Conservation (phyloP, 2,113 vertebrate genomes). For the Passer montanus region DNA sequence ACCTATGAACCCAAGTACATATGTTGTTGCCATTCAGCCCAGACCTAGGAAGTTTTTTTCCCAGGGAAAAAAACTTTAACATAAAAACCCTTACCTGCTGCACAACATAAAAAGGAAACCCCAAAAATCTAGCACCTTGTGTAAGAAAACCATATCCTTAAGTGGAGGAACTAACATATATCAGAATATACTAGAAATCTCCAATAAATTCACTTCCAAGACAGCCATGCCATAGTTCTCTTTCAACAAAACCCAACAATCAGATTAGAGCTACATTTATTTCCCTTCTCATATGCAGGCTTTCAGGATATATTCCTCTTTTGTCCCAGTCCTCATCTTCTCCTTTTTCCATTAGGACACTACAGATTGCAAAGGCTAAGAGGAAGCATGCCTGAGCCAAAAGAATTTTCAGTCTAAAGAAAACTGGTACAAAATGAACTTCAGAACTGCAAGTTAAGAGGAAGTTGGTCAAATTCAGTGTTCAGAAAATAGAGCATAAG, state of each 20-base stretch:
- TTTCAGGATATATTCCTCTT: background rate
- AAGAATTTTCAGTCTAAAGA: slow-evolving; percentile 6
- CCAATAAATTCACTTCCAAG: background rate
- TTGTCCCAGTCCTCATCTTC: background rate
- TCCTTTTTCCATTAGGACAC: background rate
- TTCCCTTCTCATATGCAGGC: background rate
- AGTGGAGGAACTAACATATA: background rate
- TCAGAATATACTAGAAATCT: background rate
- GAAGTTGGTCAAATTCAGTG: slow-evolving; percentile 27
- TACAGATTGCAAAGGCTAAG: background rate
- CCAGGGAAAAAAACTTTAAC: background rate
- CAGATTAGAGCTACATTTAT: background rate
- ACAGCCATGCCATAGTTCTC: background rate
- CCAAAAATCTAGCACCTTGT: background rate
- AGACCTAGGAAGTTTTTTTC: background rate
- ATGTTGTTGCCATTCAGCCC: background rate
- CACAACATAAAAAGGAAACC: background rate
- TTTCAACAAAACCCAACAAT: background rate
- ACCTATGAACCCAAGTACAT: background rate
- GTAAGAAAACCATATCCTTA: background rate
- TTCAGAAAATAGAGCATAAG: slow-evolving; percentile 43
- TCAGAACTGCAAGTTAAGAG: slow-evolving; percentile 8
- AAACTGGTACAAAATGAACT: background rate
- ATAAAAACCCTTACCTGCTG: background rate
- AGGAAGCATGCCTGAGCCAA: background rate